Evolutionary conservation across 2,113 vertebrate species (phyloP).

Genomic region (Ancistrus triradiatus): DNA sequence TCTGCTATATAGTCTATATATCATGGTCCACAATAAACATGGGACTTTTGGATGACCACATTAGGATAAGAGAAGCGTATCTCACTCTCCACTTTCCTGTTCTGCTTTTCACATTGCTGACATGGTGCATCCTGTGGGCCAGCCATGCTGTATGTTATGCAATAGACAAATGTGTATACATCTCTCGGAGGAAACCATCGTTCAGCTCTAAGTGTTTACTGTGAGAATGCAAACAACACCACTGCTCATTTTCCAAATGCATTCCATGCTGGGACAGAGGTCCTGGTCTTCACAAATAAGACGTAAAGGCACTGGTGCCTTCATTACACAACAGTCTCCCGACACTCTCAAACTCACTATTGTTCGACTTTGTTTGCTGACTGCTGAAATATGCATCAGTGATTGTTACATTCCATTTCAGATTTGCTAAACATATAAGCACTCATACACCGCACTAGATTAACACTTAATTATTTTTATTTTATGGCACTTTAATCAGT

Average conservation of each 20-base stretch:
- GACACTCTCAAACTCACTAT: neutral
- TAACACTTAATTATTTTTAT: no score
- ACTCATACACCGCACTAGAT: neutral
- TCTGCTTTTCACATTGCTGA: slow-evolving; percentile 21
- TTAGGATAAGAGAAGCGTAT: no score
- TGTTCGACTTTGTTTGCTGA: neutral
- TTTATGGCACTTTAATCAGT: no score
- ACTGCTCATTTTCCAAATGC: slow-evolving; percentile 30
- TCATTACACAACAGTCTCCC: slow-evolving; percentile 1
- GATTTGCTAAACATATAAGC: neutral
- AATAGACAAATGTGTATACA: slow-evolving; percentile 50
- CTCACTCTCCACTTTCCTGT: neutral
- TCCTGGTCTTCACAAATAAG: slow-evolving; percentile 18
- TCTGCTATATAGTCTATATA: no score
- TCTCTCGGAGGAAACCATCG: slow-evolving; percentile 15
- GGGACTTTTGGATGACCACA: no score
- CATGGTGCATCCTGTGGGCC: slow-evolving; percentile 31
- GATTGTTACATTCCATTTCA: neutral
- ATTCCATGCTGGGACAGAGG: slow-evolving; percentile 1
- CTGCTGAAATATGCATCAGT: neutral
- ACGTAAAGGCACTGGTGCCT: neutral
- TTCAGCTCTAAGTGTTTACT: slow-evolving; percentile 22
- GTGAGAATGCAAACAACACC: slow-evolving; percentile 38
- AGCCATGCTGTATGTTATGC: slow-evolving; percentile 38
- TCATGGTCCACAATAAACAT: no score